These are phyloP conservation scores for Engystomops pustulosus DNA, from an alignment of 2,113 vertebrate genomes.

Conservation along the genomic window DNA sequence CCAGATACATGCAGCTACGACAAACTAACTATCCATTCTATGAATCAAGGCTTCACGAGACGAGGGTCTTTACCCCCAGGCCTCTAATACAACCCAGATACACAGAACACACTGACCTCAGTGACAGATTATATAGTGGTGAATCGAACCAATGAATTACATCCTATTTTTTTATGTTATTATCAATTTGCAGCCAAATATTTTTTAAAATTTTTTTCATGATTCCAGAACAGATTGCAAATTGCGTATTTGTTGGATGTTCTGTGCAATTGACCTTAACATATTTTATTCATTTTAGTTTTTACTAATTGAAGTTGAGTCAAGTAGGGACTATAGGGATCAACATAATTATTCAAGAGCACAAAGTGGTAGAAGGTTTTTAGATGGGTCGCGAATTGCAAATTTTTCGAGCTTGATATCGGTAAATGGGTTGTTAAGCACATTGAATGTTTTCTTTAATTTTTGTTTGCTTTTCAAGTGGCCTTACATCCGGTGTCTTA, in stretches of 20 bases:
- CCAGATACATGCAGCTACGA: conserved; percentile 26
- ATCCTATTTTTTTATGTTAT: not conserved
- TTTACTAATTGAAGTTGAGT: not conserved
- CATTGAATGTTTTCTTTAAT: not conserved
- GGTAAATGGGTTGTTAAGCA: not conserved
- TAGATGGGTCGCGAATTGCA: not conserved
- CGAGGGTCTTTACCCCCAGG: conserved; percentile 4
- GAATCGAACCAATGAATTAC: conserved; percentile 21
- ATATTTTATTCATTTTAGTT: not conserved
- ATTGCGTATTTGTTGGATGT: conserved; percentile 22
- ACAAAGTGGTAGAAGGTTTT: not conserved
- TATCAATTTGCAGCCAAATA: not conserved
- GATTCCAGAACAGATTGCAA: not conserved
- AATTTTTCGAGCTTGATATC: not conserved
- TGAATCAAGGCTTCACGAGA: conserved; percentile 31
- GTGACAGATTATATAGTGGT: conserved; percentile 28
- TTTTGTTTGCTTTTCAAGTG: conserved; percentile 10
- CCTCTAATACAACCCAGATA: not conserved
- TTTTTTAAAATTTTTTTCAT: not conserved
- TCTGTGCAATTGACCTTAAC: conserved; percentile 46
- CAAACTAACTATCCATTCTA: conserved; percentile 51
- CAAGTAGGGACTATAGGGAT: not conserved
- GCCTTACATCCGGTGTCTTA: not conserved
- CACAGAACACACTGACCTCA: conserved; percentile 18
- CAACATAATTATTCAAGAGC: not conserved